A percentile compares a stretch with the other conserved stretches of the same genome.
phyloP scores from a whole-genome alignment of 2,797 vertebrate genomes.

The Chaetodon trifasciatus region DNA sequence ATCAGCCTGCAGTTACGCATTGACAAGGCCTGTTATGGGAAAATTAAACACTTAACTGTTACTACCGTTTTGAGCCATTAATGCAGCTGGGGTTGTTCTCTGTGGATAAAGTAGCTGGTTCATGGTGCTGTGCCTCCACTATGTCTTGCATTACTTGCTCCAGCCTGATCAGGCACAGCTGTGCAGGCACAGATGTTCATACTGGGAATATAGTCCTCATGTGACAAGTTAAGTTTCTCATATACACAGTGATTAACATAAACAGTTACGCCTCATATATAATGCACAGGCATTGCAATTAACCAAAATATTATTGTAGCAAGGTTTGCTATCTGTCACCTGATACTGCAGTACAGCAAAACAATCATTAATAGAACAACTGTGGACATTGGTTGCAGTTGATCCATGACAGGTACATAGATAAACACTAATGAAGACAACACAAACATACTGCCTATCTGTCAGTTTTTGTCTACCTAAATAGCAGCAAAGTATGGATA shows the following conservation, averaged over 20 bases:
- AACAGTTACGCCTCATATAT: conserved; percentile 23
- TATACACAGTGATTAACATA: conserved; percentile 22
- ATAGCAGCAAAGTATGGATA: neutral
- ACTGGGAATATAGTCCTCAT: conserved; percentile 20
- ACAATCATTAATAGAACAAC: neutral
- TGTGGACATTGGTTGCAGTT: neutral
- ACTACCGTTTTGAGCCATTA: neutral
- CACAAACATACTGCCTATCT: neutral
- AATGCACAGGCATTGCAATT: neutral
- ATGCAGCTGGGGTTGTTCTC: neutral
- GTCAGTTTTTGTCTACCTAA: too few relatives aligned
- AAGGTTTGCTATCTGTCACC: neutral
- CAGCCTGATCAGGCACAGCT: conserved; percentile 41
- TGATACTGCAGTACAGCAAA: neutral
- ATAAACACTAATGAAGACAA: neutral
- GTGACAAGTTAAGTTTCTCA: conserved; percentile 39
- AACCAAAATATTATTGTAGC: neutral
- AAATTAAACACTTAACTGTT: conserved; percentile 6
- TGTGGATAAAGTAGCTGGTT: neutral
- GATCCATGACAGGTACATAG: neutral
- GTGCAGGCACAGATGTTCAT: conserved; percentile 53
- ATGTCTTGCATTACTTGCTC: neutral
- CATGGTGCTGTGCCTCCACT: conserved; percentile 4
- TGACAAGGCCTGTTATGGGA: neutral
- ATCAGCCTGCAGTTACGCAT: neutral